Base-by-base conservation (phyloP, 2,113 vertebrate species). In the Saccopteryx leptura region DNA sequence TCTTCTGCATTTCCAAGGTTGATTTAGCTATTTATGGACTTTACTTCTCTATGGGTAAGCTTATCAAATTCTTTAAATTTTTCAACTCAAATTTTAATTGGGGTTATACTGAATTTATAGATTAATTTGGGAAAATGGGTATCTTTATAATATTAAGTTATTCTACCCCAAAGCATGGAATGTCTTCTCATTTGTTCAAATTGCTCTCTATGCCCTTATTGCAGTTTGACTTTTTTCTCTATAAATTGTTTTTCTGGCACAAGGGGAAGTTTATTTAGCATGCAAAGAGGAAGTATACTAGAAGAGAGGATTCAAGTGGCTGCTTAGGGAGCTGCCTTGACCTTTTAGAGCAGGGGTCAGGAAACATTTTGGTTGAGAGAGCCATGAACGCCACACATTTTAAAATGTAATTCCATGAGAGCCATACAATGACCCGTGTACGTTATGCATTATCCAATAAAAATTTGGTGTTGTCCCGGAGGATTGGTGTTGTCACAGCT, bases 1-100 rank as follows among this genome's bases (percentile, higher is more conserved):
- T 58, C 79, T 78, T 84, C 39, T 87, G 28, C 58, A 56, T 79
- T 88, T 94, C 26, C 60, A 66, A 89, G 21, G 26, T 79, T 74
- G 74, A 80, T 63, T 78, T 84, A 58, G 50, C 58, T 94, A 68
- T 74, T 89, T 89, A 75, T 13, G 58, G 7, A 56, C n/a, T 75
- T 61, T 18, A 60, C 31, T 58, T 92, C 58, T 68, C 72, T 58
- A 4, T 89, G 71, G 58, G 31, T 76, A 82, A 76, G 26, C 80
- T 79, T 56, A 46, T 31, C 39, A 92, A 56, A 1, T 68, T 75
- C 28, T 78, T 88, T 50, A 63, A 83, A 84, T n/a, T 60, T 92
- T 72, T 84, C n/a, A 65, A 28, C 50, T 9, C 56, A 78, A 63
- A 71, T n/a, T 72, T 91, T 72, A 23, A 80, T 79, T 39, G 4